Conservation (phyloP, 2,113 vertebrate species). For the Serilophus lunatus region DNA sequence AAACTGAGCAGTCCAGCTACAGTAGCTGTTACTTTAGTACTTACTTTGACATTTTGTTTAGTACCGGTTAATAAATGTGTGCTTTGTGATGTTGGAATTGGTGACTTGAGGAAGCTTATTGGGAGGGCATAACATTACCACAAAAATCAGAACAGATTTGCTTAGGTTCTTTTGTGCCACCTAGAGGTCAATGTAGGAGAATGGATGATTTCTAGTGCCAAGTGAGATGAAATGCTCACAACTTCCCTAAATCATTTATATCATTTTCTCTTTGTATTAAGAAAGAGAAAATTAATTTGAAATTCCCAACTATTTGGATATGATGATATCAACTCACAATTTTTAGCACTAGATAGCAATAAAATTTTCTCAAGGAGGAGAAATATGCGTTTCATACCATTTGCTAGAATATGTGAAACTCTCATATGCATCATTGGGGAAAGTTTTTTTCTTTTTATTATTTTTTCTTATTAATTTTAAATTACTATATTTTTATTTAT, state of each 20-base stretch:
- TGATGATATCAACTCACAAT: neutral
- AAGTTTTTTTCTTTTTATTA: neutral
- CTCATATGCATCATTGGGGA: neutral
- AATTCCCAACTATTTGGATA: neutral
- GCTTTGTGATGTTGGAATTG: neutral
- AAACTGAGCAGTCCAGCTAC: neutral
- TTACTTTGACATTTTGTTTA: neutral
- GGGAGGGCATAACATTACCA: neutral
- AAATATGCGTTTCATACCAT: neutral
- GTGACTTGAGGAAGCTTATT: neutral
- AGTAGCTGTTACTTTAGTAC: neutral
- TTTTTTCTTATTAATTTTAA: neutral
- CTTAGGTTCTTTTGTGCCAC: slow-evolving; percentile 49
- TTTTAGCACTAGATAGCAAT: neutral
- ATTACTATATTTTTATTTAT: neutral
- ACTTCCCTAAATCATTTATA: neutral
- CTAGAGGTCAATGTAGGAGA: slow-evolving; percentile 45
- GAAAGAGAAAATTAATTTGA: neutral
- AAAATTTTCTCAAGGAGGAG: neutral
- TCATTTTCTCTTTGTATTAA: neutral
- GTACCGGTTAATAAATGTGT: neutral
- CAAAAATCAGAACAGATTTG: neutral
- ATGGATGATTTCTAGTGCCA: neutral
- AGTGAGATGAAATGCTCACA: neutral
- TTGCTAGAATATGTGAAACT: neutral